Percentiles rank a stretch among this genome's conserved stretches.
Evolutionary conservation across 2,888 invertebrate species (phyloP).

Genomic region (Tetragonula carbonaria): DNA sequence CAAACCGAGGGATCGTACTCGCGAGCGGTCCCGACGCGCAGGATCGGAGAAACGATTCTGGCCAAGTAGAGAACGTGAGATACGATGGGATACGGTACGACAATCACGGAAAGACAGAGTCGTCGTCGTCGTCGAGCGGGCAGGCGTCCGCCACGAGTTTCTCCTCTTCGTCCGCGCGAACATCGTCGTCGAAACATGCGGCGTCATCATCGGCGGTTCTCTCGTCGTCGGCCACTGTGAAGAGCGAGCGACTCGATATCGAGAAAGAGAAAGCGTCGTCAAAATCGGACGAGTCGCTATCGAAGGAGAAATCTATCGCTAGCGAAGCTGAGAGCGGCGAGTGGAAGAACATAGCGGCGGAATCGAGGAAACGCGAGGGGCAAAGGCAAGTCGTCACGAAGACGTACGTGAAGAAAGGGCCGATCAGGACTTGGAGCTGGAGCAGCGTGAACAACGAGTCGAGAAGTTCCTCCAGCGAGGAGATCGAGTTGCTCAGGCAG

Average conservation of each 20-base stretch:
- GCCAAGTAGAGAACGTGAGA: neutral
- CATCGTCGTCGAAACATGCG: neutral
- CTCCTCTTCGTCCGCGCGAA: slow-evolving; percentile 2
- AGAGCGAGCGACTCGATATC: slow-evolving; percentile 5
- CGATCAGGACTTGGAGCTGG: neutral
- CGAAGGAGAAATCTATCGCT: slow-evolving; percentile 1
- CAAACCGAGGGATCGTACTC: neutral
- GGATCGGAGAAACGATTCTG: neutral
- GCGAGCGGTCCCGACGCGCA: neutral
- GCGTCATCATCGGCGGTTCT: neutral
- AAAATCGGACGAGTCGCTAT: neutral
- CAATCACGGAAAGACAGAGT: neutral
- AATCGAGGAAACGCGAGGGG: neutral
- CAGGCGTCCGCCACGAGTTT: slow-evolving; percentile 1
- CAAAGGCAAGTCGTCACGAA: neutral
- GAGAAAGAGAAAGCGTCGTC: slow-evolving; percentile 32
- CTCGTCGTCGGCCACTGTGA: neutral
- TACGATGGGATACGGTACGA: too few relatives aligned
- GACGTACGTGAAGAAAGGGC: neutral
- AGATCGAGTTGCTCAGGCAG: neutral
- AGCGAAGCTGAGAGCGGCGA: neutral
- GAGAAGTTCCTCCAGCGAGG: neutral
- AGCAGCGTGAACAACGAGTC: neutral
- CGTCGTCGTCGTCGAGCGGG: neutral
- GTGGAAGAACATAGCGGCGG: neutral